These are phyloP conservation scores for Hydropsyche betteni DNA, from an alignment of 2,888 invertebrate genomes.

Conservation along the genomic window DNA sequence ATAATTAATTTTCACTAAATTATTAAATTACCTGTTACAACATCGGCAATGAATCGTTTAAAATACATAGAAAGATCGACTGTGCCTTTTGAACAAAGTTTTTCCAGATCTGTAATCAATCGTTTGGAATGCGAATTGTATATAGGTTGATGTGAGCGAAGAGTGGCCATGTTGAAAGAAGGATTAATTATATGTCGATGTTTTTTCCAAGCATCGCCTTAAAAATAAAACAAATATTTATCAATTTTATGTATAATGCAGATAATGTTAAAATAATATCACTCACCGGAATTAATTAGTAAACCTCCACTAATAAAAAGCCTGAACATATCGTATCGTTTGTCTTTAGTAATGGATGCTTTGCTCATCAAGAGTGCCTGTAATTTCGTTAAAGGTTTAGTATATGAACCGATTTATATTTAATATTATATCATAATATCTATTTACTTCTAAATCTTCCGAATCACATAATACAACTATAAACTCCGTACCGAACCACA, in stretches of 20 bases:
- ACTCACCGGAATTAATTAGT: slow-evolving; percentile 33
- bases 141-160: neutral
- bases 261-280: neutral
- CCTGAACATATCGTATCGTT: slow-evolving; percentile 14
- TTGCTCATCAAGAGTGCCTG: neutral
- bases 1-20: too few species aligned
- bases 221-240: neutral
- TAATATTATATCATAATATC: neutral
- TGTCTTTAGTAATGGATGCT: neutral
- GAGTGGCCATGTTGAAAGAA: slow-evolving; percentile 10
- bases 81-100: neutral
- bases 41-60: slow-evolving; percentile 15
- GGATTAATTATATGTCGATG: slow-evolving; percentile 42
- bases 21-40: slow-evolving; percentile 8
- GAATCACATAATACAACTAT: slow-evolving; percentile 28
- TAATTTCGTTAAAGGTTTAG: neutral
- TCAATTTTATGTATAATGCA: neutral
- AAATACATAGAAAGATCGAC: neutral
- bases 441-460: slow-evolving; percentile 34
- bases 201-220: slow-evolving; percentile 35
- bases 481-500: slow-evolving; percentile 36
- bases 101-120: neutral
- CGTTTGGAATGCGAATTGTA: slow-evolving; percentile 33
- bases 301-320: slow-evolving; percentile 28
- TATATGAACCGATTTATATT: neutral